phyloP scores from a whole-genome alignment of 2,888 invertebrate genomes.

The Rotaria sp. region DNA sequence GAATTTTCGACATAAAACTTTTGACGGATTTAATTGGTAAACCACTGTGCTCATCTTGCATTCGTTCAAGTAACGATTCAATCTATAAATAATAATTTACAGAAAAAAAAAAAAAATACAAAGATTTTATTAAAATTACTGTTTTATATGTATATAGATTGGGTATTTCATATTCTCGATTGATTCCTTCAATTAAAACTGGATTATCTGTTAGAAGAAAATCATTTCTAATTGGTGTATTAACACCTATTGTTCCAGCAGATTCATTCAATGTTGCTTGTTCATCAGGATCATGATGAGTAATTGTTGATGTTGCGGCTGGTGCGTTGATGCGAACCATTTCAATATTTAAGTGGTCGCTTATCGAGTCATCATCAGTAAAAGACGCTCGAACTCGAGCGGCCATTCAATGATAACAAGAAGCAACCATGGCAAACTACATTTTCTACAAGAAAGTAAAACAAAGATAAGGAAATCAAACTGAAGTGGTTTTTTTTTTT shows the following conservation, averaged over 20 bases:
- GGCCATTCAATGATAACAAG: constrained; percentile 14
- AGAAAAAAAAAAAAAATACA: not conserved
- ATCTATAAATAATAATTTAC: not conserved
- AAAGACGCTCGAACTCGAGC: not conserved
- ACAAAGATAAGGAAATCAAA: not conserved
- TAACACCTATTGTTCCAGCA: not conserved
- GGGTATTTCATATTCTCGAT: not conserved
- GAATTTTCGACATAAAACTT: constrained; percentile 96
- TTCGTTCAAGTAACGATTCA: constrained; percentile 17
- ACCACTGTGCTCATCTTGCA: constrained; percentile 61
- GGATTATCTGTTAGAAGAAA: not conserved
- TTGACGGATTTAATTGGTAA: constrained; percentile 94
- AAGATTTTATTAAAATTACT: not conserved
- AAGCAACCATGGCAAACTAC: not conserved
- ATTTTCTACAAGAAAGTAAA: not conserved
- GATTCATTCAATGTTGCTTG: not conserved
- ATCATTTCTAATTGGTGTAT: not conserved
- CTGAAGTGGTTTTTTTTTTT: not conserved
- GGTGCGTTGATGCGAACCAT: not conserved
- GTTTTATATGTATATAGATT: not conserved
- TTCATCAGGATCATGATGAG: not conserved
- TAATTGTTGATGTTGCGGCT: not conserved
- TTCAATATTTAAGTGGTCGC: not conserved
- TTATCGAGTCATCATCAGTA: constrained; percentile 14
- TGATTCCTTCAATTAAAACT: not conserved